Evolutionary conservation across 2,113 vertebrate species (phyloP), one percentile per base, ranked within the genome.

Genomic region (Sinocyclocheilus rhinocerous): DNA sequence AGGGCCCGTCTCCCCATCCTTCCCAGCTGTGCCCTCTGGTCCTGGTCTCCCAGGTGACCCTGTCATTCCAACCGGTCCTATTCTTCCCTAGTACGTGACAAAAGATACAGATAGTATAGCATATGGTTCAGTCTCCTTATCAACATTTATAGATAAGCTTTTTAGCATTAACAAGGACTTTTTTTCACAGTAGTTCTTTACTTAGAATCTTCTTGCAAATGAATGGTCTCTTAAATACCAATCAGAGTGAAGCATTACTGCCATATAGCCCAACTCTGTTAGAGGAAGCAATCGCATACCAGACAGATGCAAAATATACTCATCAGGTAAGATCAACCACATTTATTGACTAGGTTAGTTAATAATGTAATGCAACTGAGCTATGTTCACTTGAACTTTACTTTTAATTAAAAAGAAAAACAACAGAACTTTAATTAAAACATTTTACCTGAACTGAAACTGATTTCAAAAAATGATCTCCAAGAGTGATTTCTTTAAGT

Each of bases 31-130:
- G 22, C 94, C 95, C 0, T 95, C 94, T 87, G 52, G 45, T 13
- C 95, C 95, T 6, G 92, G 90, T 85, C 87, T 91, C 2, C 95
- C 95, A 11, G 87, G 89, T n/a, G 92, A 92, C 33, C 95, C 95
- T 4, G 92, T 94, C 18, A 92, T 72, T 6, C 95, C 95, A 22
- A 86, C 80, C 52, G 92, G 90, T 72, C 95, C 95, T 45, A 76
- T 84, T 86, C 45, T 85, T 0, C 95, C 95, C 95, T 96, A 84
- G 69, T 55, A 85, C 10, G 33, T 42, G 0, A 86, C 81, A 39
- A 42, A 81, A 7, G 86, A 50, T 24, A 29, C 15, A 69, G 13
- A 12, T 22, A 24, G 16, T 16, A 15, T 22, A 72, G 36, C 36
- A 42, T 36, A 42, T 42, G 69, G 36, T 42, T 42, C 5, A 36